Conservation (phyloP, 2,888 invertebrate genomes). For the Xestia xanthographa region DNA sequence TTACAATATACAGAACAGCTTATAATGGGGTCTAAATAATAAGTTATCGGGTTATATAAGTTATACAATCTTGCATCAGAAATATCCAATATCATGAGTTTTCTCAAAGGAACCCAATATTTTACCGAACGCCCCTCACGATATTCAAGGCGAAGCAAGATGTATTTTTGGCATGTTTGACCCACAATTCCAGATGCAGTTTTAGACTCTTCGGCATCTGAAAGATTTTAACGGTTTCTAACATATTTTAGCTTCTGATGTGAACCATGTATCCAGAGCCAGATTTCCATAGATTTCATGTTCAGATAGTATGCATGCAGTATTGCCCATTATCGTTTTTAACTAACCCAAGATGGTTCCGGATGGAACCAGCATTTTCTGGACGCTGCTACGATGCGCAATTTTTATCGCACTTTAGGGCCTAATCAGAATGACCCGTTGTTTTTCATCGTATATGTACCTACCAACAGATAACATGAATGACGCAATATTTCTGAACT, state of each 20-base stretch:
- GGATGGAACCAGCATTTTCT: conserved; percentile 34
- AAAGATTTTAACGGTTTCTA: conserved; percentile 5
- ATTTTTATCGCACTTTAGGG: conserved; percentile 39
- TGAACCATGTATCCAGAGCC: background rate
- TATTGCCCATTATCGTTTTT: background rate
- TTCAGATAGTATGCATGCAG: background rate
- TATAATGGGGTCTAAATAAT: background rate
- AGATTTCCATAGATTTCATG: background rate
- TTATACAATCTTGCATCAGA: background rate
- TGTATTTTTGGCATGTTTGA: conserved; percentile 46
- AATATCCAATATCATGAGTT: background rate
- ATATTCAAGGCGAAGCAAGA: background rate
- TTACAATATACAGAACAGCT: too few species aligned
- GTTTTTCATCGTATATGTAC: conserved; percentile 28
- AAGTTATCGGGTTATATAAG: too few species aligned
- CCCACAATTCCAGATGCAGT: conserved; percentile 42
- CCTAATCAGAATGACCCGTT: conserved; percentile 44
- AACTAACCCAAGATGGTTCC: background rate
- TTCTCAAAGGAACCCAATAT: background rate
- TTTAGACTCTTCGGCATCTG: conserved; percentile 4
- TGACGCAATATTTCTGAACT: conserved; percentile 49
- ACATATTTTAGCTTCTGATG: background rate
- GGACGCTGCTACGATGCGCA: conserved; percentile 10
- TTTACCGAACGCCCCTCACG: background rate
- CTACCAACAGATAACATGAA: conserved; percentile 37